Percentiles rank a stretch among this genome's conserved stretches.
These are phyloP conservation scores for Thunnus maccoyii DNA, from an alignment of 2,113 vertebrate species.

Conservation along the genomic window DNA sequence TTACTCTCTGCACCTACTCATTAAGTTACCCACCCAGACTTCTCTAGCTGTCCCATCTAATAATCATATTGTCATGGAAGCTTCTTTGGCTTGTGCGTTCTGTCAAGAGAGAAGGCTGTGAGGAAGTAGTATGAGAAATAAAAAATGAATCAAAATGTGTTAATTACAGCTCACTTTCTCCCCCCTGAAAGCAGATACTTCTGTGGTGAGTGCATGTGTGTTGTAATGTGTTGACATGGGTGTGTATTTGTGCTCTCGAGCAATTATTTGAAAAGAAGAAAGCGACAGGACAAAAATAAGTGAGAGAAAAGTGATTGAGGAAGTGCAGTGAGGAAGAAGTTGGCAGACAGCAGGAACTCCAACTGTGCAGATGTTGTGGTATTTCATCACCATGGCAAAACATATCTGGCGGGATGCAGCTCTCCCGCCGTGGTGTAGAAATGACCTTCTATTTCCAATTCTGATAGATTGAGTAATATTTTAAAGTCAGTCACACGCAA, in stretches of 20 bases:
- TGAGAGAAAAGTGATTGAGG: constrained; percentile 3
- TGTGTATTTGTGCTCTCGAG: background rate
- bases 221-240: background rate
- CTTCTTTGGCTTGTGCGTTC: constrained; percentile 14
- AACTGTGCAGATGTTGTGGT: constrained; percentile 25
- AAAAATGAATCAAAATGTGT: constrained; percentile 35
- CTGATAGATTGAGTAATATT: constrained; percentile 20
- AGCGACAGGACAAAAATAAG: background rate
- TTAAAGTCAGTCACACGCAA: background rate
- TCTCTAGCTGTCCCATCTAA: constrained; percentile 32
- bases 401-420: constrained; percentile 28
- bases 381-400: constrained; percentile 21
- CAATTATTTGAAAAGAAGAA: constrained; percentile 27
- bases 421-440: constrained; percentile 2
- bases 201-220: background rate
- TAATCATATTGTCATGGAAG: constrained; percentile 41
- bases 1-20: constrained; percentile 39
- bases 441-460: constrained; percentile 29
- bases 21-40: constrained; percentile 45
- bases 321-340: constrained; percentile 12
- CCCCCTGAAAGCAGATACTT: constrained; percentile 15
- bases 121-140: constrained; percentile 29
- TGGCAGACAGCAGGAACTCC: constrained; percentile 2
- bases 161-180: constrained; percentile 33
- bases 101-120: background rate